Evolutionary conservation across 2,797 vertebrate genomes (phyloP).

Genomic region (Rhinoraja longicauda): DNA sequence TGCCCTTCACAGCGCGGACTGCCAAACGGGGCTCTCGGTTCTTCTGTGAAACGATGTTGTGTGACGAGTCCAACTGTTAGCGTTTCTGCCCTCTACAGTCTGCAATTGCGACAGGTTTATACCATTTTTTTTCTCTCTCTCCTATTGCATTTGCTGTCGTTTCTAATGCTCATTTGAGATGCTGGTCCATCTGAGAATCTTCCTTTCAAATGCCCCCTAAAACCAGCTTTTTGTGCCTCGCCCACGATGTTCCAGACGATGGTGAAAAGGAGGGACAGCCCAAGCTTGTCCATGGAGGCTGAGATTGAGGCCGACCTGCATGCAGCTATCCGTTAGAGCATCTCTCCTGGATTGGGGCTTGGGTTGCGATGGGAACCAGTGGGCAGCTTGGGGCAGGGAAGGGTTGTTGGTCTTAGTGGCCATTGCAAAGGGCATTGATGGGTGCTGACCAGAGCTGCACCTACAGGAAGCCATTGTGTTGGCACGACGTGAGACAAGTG

Average conservation of each 20-base stretch:
- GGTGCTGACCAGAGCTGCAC: not conserved
- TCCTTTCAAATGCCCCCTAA: not conserved
- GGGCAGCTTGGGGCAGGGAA: not conserved
- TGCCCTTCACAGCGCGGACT: constrained; percentile 94
- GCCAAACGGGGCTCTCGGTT: constrained; percentile 95
- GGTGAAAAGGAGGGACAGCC: not conserved
- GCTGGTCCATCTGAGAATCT: too few species aligned
- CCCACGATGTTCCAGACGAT: not conserved
- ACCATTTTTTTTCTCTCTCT: not conserved
- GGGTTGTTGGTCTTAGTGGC: not conserved
- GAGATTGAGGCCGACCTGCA: not conserved
- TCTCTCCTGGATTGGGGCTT: not conserved
- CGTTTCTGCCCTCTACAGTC: constrained; percentile 47
- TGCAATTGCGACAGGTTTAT: constrained; percentile 1
- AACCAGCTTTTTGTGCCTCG: not conserved
- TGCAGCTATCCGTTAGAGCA: not conserved
- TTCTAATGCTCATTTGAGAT: not conserved
- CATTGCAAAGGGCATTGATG: not conserved
- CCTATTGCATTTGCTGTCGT: not conserved
- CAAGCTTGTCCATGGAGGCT: not conserved
- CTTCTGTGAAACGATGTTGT: constrained; percentile 94
- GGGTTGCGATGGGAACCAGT: not conserved
- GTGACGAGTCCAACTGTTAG: constrained; percentile 96
- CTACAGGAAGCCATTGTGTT: not conserved
- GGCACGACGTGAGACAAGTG: not conserved